Conservation (phyloP, 2,113 vertebrate genomes). For the Mormyrus iriodes region DNA sequence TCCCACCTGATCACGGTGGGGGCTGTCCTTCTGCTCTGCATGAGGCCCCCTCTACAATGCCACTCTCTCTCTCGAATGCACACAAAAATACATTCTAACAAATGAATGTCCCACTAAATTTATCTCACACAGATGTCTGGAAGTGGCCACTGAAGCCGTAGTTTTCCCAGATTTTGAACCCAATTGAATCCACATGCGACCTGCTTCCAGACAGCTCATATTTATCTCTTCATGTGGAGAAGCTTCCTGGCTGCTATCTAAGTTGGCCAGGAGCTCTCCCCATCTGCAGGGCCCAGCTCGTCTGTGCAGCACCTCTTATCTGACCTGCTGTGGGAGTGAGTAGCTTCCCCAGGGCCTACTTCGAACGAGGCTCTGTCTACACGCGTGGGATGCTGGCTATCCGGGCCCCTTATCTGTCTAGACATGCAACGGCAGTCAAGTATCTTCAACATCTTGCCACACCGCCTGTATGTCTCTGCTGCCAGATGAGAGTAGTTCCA, state of each 20-base stretch:
- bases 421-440: background rate
- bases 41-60: constrained; percentile 26
- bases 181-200: constrained; percentile 9
- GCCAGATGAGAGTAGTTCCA: background rate
- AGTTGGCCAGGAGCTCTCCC: background rate
- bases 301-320: background rate
- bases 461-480: background rate
- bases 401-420: constrained; percentile 1
- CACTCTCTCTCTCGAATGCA: background rate
- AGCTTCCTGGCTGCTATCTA: background rate
- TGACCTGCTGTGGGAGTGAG: background rate
- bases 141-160: background rate
- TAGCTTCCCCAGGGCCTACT: background rate
- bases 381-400: background rate
- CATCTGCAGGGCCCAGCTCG: background rate
- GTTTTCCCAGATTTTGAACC: background rate
- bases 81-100: constrained; percentile 25
- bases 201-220: constrained; percentile 10
- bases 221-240: constrained; percentile 25
- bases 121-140: constrained; percentile 18
- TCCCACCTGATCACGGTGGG: background rate
- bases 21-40: constrained; percentile 17
- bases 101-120: constrained; percentile 18
- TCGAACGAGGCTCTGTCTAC: background rate
- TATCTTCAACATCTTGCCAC: background rate